Conservation (phyloP, 2,797 vertebrate species). For the Rhadinocentrus ornatus region DNA sequence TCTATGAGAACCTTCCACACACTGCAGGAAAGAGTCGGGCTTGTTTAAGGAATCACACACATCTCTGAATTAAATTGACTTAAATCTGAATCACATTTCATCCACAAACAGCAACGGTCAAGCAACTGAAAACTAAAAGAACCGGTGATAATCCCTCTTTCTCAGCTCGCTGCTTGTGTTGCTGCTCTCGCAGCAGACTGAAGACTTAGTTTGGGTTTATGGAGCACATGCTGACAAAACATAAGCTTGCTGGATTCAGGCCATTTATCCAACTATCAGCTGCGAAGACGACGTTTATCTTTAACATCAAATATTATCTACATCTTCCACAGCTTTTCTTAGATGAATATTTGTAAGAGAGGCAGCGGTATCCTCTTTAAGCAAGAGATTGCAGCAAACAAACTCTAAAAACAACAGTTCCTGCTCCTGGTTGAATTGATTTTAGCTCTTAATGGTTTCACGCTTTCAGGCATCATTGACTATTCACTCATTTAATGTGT, state of each 20-base stretch:
- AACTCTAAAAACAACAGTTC: neutral
- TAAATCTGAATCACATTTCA: neutral
- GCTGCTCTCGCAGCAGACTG: constrained; percentile 15
- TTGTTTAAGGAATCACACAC: neutral
- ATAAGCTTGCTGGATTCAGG: constrained; percentile 17
- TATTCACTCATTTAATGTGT: constrained; percentile 21
- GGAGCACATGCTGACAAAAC: constrained; percentile 37
- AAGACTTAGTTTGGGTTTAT: constrained; percentile 29
- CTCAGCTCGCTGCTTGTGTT: constrained; percentile 5
- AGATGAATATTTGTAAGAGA: fast-evolving
- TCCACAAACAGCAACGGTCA: neutral
- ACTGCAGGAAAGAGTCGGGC: neutral
- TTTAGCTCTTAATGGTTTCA: constrained; percentile 27
- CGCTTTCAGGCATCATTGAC: constrained; percentile 29
- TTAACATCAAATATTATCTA: neutral
- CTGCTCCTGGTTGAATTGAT: constrained; percentile 10
- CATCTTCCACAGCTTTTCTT: neutral
- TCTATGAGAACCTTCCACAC: neutral
- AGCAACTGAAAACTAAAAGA: neutral
- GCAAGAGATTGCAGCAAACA: neutral
- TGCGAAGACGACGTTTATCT: constrained; percentile 1
- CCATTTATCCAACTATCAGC: neutral
- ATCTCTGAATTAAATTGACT: constrained; percentile 1
- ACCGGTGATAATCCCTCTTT: constrained; percentile 13
- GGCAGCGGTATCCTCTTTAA: neutral